Conservation (phyloP, 2,888 invertebrate species). For the Ectemnius cavifrons region DNA sequence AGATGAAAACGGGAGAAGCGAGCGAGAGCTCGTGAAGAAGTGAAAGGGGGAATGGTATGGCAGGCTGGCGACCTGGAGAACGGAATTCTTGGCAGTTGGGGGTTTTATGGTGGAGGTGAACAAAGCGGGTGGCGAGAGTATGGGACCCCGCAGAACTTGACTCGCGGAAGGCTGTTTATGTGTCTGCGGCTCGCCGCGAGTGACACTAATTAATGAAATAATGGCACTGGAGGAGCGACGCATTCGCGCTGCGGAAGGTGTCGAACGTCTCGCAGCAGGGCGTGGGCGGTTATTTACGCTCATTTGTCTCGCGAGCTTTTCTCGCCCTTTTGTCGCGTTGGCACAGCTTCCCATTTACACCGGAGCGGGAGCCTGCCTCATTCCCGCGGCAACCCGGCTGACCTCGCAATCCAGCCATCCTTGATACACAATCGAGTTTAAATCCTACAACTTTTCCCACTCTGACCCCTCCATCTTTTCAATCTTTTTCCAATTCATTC, state of each 20-base stretch:
- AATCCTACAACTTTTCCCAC: not conserved
- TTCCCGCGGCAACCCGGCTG: slow-evolving; percentile 27
- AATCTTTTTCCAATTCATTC: not conserved
- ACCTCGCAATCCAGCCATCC: slow-evolving; percentile 23
- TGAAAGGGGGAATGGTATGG: slow-evolving; percentile 4
- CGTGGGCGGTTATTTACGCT: slow-evolving; percentile 74
- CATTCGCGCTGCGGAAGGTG: slow-evolving; percentile 62
- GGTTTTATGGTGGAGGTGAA: slow-evolving; percentile 58
- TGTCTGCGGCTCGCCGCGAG: slow-evolving; percentile 60
- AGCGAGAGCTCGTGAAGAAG: not conserved
- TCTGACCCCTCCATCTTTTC: not conserved
- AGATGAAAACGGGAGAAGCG: too few species aligned
- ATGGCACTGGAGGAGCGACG: slow-evolving; percentile 61
- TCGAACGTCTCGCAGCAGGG: slow-evolving; percentile 66
- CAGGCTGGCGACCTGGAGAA: slow-evolving; percentile 7
- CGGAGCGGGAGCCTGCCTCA: not conserved
- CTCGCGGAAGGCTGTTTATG: slow-evolving; percentile 58
- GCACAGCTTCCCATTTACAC: slow-evolving; percentile 16
- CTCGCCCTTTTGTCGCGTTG: slow-evolving; percentile 50
- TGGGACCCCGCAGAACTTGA: slow-evolving; percentile 60
- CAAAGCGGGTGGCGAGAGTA: slow-evolving; percentile 63
- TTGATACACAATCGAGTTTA: slow-evolving; percentile 30
- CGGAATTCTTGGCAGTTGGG: slow-evolving; percentile 37
- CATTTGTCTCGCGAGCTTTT: slow-evolving; percentile 70
- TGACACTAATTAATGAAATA: slow-evolving; percentile 75